Percentiles rank a stretch among this genome's conserved stretches.
phyloP scores from a whole-genome alignment of 1,140 invertebrate genomes.

The Drosophila parvula region DNA sequence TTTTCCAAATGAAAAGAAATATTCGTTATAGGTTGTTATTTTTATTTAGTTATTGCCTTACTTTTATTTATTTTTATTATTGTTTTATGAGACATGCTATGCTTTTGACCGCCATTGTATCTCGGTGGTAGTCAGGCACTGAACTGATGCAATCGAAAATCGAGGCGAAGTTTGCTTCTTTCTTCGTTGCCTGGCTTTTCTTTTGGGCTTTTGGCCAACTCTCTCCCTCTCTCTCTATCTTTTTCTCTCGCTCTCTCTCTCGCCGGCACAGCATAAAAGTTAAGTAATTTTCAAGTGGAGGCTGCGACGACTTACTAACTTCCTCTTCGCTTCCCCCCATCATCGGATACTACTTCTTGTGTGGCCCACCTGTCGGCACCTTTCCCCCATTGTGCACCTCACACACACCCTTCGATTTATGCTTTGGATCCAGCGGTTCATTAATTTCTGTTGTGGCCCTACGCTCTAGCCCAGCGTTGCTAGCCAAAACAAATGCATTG shows the following conservation, averaged over 20 bases:
- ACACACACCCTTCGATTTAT: conserved; percentile 18
- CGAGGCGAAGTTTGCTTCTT: conserved; percentile 5
- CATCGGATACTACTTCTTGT: conserved; percentile 1
- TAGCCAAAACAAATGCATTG: conserved; percentile 69
- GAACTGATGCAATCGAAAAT: conserved; percentile 20
- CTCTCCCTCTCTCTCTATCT: conserved; percentile 18
- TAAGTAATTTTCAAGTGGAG: conserved; percentile 50
- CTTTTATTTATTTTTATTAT: background rate
- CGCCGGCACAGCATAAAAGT: conserved; percentile 34
- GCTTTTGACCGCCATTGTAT: background rate
- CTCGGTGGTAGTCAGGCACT: background rate
- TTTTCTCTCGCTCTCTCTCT: conserved; percentile 1
- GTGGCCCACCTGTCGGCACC: conserved; percentile 30
- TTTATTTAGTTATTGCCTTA: background rate
- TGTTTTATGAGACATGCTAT: background rate
- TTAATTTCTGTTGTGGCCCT: conserved; percentile 39
- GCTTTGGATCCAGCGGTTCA: conserved; percentile 28
- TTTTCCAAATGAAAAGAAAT: too few relatives aligned
- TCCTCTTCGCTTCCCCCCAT: background rate
- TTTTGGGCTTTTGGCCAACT: conserved; percentile 18
- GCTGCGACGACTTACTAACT: conserved; percentile 7
- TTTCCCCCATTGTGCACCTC: background rate
- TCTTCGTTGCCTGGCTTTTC: conserved; percentile 4
- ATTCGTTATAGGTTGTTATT: too few relatives aligned
- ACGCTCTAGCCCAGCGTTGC: conserved; percentile 34